Evolutionary conservation across 2,888 invertebrate genomes (phyloP), one percentile per base, ranked within the genome.

Genomic region (Hemicrepidius hirtus): DNA sequence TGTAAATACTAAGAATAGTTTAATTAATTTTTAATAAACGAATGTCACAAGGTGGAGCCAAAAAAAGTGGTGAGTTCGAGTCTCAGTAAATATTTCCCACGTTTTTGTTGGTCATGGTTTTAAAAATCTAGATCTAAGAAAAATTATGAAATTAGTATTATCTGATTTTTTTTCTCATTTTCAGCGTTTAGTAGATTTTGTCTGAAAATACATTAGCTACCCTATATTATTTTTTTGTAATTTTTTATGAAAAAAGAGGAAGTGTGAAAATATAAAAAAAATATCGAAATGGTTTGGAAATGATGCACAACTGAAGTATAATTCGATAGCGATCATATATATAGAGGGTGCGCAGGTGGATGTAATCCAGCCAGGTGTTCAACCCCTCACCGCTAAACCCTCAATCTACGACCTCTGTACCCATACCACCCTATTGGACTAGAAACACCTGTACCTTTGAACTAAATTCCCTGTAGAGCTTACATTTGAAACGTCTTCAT

Each of bases 311-410:
- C 76, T 75, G 77, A 71, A 76, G 74, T 75, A 78, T 78, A 79
- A 80, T 79, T 77, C 75, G 78, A 80, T 77, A 75, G 77, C 69
- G 69, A 76, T 76, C 66, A 76, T 71, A 74, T 71, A 74, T 73
- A 73, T 62, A 74, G 74, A 62, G 77, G 77, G 75, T 72, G 77
- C 78, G 76, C 80, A 80, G 80, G 80, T 80, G 80, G 68, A 76
- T 77, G 80, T 80, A 80, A 80, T 80, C 75, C 78, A 55, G 74
- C 76, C 80, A 80, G 80, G 80, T 80, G 80, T 80, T 79, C 78
- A 55, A 69, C 73, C 79, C 78, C 77, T 69, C 76, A 75, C 74
- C 74, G 75, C 74, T 75, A 76, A 66, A 73, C 74, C 77, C 76
- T 67, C 72, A 67, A 71, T 75, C 69, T 71, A 70, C 75, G 65